These are phyloP conservation scores for Chelonus formosanus DNA, from an alignment of 2,888 invertebrate genomes.

Conservation along the genomic window DNA sequence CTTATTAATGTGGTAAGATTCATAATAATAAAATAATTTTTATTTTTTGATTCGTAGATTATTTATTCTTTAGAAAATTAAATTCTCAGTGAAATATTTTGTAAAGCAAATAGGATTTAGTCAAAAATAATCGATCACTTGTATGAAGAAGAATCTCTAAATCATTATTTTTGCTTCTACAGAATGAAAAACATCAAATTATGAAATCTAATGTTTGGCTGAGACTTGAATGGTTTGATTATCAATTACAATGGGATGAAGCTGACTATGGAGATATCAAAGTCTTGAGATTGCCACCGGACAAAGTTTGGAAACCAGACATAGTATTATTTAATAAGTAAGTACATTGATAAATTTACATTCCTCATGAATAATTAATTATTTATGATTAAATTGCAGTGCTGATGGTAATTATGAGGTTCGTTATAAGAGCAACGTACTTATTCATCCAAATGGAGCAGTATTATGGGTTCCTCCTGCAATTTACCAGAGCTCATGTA, in stretches of 20 bases:
- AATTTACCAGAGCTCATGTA: slow-evolving; percentile 99
- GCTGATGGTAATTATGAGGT: slow-evolving; percentile 99
- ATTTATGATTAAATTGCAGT: slow-evolving; percentile 67
- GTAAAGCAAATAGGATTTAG: no score
- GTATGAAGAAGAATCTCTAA: slow-evolving; percentile 6
- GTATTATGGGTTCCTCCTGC: slow-evolving; percentile 99
- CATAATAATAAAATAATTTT: no score
- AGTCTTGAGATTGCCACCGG: slow-evolving; percentile 90
- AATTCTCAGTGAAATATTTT: no score
- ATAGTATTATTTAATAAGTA: slow-evolving; percentile 98
- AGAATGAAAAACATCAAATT: slow-evolving; percentile 99
- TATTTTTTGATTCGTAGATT: no score
- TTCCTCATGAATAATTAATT: not conserved
- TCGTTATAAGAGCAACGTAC: slow-evolving; percentile 97
- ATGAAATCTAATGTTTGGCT: slow-evolving; percentile 99
- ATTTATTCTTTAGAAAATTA: no score
- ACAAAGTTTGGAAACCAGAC: slow-evolving; percentile 99
- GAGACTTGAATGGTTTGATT: slow-evolving; percentile 95
- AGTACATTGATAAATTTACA: slow-evolving; percentile 58
- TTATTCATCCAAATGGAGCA: slow-evolving; percentile 96
- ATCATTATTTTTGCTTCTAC: slow-evolving; percentile 48
- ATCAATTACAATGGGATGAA: slow-evolving; percentile 96
- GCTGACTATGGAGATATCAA: slow-evolving; percentile 96
- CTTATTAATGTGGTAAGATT: slow-evolving; percentile 92
- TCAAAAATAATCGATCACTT: no score